These are phyloP conservation scores for Sipha maydis DNA, from an alignment of 2,888 invertebrate species.

Conservation along the genomic window DNA sequence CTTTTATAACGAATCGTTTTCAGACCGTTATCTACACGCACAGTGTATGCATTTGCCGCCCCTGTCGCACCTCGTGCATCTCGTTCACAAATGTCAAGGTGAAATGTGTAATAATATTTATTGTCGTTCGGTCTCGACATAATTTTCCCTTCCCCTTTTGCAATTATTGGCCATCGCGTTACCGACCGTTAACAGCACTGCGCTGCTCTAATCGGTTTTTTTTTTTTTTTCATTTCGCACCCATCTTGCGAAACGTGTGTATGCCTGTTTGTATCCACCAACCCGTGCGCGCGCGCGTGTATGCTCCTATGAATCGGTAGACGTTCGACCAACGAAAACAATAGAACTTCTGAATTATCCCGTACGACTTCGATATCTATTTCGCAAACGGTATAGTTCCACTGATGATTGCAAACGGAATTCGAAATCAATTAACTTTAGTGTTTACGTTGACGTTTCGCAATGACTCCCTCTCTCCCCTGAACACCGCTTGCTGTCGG, in stretches of 20 bases:
- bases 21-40: background rate
- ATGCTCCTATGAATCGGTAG: background rate
- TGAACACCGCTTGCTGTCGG: too few relatives aligned
- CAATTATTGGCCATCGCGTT: background rate
- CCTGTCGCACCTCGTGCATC: background rate
- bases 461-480: background rate
- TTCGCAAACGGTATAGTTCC: background rate
- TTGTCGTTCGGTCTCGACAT: background rate
- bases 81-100: constrained; percentile 28
- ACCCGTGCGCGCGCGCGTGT: background rate
- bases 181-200: background rate
- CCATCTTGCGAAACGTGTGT: background rate
- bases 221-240: background rate
- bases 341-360: constrained; percentile 1
- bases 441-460: background rate
- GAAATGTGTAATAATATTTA: background rate
- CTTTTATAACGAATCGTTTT: background rate
- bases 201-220: background rate
- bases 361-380: background rate
- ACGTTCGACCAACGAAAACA: background rate
- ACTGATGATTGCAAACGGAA: background rate
- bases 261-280: background rate
- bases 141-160: background rate
- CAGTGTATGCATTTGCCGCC: too few relatives aligned
- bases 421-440: constrained; percentile 28